phyloP scores from a whole-genome alignment of 2,797 vertebrate species.

The Tauraco hartlaubi region DNA sequence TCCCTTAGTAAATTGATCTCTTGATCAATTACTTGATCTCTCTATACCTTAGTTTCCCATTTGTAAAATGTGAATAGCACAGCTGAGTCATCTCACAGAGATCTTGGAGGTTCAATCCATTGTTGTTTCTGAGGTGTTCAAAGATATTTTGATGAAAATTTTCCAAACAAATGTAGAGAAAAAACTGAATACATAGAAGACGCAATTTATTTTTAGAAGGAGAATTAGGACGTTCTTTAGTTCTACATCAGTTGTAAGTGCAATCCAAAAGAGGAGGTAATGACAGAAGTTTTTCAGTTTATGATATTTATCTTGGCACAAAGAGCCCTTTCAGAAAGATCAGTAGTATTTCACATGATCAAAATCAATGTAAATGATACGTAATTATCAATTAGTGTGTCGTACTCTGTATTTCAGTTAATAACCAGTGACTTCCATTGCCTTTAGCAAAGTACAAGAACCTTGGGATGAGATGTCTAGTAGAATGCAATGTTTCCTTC shows the following conservation, averaged over 20 bases:
- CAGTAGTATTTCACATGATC: background rate
- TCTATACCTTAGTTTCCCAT: background rate
- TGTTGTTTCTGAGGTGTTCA: background rate
- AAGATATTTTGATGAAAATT: background rate
- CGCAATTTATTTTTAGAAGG: background rate
- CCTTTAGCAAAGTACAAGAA: background rate
- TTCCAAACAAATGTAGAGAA: background rate
- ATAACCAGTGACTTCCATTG: background rate
- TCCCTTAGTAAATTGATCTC: background rate
- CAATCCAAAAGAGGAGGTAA: background rate
- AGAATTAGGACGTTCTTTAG: fast-evolving
- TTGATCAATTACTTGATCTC: background rate
- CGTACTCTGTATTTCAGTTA: background rate
- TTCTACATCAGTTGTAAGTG: background rate
- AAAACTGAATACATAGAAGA: background rate
- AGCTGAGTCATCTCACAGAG: background rate
- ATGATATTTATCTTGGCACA: background rate
- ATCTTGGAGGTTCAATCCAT: background rate
- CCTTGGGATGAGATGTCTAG: background rate
- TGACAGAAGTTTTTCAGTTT: background rate
- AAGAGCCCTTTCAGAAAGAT: background rate
- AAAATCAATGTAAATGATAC: background rate
- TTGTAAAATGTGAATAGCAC: background rate
- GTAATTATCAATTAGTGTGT: background rate
- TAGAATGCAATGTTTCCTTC: background rate